Percentiles rank a stretch among this genome's conserved stretches.
Evolutionary conservation across 1,140 invertebrate species (phyloP).

Genomic region (Dendroctonus valens): DNA sequence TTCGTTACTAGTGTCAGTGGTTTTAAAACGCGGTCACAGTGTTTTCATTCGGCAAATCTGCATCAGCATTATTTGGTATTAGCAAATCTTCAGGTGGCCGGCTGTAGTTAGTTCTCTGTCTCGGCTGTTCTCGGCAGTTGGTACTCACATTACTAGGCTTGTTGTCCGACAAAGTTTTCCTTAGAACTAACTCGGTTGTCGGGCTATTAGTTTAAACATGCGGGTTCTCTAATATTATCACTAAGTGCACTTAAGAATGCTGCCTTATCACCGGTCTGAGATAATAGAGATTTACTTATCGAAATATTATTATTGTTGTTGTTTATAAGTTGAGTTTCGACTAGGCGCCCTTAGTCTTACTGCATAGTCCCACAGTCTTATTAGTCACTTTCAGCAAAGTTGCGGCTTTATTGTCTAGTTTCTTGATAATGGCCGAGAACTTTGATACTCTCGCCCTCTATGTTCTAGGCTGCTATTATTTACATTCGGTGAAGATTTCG

Average conservation of each 20-base stretch:
- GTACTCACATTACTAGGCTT: neutral
- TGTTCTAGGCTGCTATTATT: conserved; percentile 4
- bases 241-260: conserved; percentile 17
- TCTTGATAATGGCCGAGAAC: conserved; percentile 18
- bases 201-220: neutral
- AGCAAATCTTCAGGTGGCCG: conserved; percentile 28
- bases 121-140: neutral
- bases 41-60: conserved; percentile 8
- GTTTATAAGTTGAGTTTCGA: conserved; percentile 4
- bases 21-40: conserved; percentile 9
- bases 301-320: conserved; percentile 1
- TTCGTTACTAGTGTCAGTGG: conserved; percentile 21
- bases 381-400: conserved; percentile 14
- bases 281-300: neutral
- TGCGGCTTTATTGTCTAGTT: conserved; percentile 32
- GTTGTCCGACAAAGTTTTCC: conserved; percentile 12
- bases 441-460: conserved; percentile 12
- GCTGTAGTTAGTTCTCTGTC: conserved; percentile 35
- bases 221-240: conserved; percentile 12
- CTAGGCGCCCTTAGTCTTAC: conserved; percentile 3
- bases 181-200: conserved; percentile 27
- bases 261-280: conserved; percentile 18
- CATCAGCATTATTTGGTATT: conserved; percentile 3
- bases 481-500: conserved; percentile 25
- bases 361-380: conserved; percentile 2